phyloP scores from a whole-genome alignment of 2,113 vertebrate species.

The Burhinus bistriatus region DNA sequence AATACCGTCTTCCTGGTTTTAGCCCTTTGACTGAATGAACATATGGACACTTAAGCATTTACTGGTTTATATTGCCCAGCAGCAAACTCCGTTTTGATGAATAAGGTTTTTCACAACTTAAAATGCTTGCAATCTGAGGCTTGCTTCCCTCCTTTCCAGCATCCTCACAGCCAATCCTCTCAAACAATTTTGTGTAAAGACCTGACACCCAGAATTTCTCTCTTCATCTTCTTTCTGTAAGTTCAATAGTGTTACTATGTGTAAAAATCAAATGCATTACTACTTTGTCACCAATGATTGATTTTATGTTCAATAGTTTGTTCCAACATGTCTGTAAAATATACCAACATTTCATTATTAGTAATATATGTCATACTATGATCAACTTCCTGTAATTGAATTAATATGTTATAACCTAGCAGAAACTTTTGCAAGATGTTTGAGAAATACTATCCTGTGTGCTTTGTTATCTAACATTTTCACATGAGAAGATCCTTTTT shows the following conservation, averaged over 20 bases:
- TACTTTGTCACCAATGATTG: neutral
- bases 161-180: neutral
- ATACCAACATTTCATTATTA: neutral
- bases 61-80: neutral
- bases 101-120: neutral
- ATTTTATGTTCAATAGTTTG: neutral
- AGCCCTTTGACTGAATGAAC: neutral
- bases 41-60: neutral
- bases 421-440: neutral
- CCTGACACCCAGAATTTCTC: neutral
- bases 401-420: neutral
- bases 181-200: neutral
- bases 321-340: neutral
- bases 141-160: neutral
- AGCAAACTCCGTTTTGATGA: neutral
- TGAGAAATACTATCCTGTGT: neutral
- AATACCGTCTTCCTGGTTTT: neutral
- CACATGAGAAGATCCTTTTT: neutral
- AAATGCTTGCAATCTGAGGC: neutral
- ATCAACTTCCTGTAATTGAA: neutral
- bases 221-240: neutral
- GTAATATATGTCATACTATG: neutral
- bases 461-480: neutral
- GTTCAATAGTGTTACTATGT: neutral
- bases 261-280: neutral